phyloP scores from a whole-genome alignment of 2,888 invertebrate species.

The Philhelius pedissequus region DNA sequence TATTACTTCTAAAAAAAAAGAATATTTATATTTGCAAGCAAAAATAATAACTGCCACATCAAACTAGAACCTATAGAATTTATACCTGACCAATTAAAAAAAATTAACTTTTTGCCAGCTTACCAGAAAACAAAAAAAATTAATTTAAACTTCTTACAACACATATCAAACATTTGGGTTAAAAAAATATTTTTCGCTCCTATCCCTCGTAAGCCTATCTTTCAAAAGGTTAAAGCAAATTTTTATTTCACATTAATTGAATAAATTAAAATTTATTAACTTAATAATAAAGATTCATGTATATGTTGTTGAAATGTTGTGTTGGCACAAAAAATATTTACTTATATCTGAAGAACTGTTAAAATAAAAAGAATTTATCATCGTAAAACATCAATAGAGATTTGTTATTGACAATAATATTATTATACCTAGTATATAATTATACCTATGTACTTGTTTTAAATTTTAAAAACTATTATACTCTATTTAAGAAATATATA shows the following conservation, averaged over 20 bases:
- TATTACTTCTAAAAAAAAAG: too few relatives aligned
- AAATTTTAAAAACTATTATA: conserved; percentile 22
- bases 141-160: not conserved
- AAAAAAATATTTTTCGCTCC: not conserved
- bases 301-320: conserved; percentile 13
- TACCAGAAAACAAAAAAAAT: not conserved
- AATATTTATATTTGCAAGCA: not conserved
- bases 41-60: not conserved
- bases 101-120: not conserved
- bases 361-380: conserved; percentile 46
- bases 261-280: not conserved
- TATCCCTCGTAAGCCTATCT: not conserved
- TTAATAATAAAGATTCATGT: not conserved
- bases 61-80: not conserved
- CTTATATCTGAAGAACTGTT: conserved; percentile 7
- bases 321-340: conserved; percentile 2
- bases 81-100: not conserved
- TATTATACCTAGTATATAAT: conserved; percentile 22
- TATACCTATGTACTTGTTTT: conserved; percentile 30
- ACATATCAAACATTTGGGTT: conserved; percentile 35
- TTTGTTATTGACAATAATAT: conserved; percentile 65
- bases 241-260: not conserved
- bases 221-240: not conserved
- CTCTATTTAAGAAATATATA: conserved; percentile 22
- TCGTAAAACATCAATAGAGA: conserved; percentile 22